Conservation (phyloP, 2,113 vertebrate genomes). For the Strix aluco region DNA sequence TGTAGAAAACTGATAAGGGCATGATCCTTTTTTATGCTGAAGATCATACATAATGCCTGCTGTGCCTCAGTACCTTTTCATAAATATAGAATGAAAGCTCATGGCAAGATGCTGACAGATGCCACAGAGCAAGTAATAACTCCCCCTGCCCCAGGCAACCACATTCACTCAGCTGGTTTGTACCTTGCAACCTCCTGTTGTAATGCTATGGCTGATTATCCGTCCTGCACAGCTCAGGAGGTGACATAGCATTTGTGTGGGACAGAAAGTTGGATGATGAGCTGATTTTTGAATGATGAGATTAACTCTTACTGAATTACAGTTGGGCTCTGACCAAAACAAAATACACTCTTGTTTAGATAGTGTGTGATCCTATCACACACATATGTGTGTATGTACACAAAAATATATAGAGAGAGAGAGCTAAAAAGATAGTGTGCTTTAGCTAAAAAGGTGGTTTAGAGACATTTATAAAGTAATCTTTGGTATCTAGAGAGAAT, state of each 20-base stretch:
- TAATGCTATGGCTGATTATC: background rate
- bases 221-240: background rate
- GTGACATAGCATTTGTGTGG: background rate
- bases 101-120: conserved; percentile 36
- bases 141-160: background rate
- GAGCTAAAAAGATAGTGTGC: background rate
- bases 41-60: conserved; percentile 30
- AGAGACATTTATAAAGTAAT: background rate
- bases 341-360: rapidly evolving
- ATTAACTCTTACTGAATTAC: background rate
- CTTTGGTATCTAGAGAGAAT: background rate
- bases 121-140: background rate
- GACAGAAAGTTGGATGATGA: background rate
- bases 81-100: conserved; percentile 23
- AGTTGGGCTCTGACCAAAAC: background rate
- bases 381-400: rapidly evolving
- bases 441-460: background rate
- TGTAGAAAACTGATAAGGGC: conserved; percentile 53
- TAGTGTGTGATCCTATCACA: background rate
- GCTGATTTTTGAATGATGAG: background rate
- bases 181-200: background rate
- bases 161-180: rapidly evolving
- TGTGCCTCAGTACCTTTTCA: conserved; percentile 31
- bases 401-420: background rate
- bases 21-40: conserved; percentile 22